Conservation (phyloP, 2,113 vertebrate genomes). For the Python bivittatus region DNA sequence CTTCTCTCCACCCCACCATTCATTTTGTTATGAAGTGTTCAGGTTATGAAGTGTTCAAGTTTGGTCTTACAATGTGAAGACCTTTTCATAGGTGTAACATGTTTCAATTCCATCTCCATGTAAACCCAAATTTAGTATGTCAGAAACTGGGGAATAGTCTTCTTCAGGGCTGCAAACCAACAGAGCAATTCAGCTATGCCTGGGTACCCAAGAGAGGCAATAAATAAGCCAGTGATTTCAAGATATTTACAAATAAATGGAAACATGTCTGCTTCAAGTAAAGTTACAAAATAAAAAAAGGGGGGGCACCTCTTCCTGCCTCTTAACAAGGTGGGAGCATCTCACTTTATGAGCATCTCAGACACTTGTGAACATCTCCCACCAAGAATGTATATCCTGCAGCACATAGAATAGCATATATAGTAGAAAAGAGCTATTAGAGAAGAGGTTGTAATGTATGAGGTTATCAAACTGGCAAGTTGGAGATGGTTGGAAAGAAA, state of each 20-base stretch:
- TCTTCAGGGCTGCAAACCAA: slow-evolving; percentile 24
- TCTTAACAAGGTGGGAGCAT: too few species aligned
- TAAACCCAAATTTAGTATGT: slow-evolving; percentile 31
- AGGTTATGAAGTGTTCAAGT: not conserved
- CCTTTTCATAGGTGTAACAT: slow-evolving; percentile 15
- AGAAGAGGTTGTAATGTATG: not conserved
- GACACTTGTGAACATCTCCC: not conserved
- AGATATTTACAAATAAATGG: not conserved
- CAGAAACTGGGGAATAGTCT: slow-evolving; percentile 30
- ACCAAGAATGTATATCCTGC: not conserved
- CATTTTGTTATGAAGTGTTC: not conserved
- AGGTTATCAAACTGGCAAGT: too few species aligned
- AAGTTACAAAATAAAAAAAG: not conserved
- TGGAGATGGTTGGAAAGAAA: not conserved
- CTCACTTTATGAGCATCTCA: too few species aligned
- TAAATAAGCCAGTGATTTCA: not conserved
- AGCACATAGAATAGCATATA: not conserved
- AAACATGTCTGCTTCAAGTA: not conserved
- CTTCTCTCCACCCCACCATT: not conserved
- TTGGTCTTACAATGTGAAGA: slow-evolving; percentile 17
- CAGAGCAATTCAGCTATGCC: slow-evolving; percentile 30
- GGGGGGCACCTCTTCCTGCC: not conserved
- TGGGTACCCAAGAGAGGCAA: slow-evolving; percentile 33
- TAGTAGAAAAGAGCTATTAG: not conserved
- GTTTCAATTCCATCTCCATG: slow-evolving; percentile 42